Base-by-base conservation (phyloP, 1,140 invertebrate species). In the Andricus grossulariae region DNA sequence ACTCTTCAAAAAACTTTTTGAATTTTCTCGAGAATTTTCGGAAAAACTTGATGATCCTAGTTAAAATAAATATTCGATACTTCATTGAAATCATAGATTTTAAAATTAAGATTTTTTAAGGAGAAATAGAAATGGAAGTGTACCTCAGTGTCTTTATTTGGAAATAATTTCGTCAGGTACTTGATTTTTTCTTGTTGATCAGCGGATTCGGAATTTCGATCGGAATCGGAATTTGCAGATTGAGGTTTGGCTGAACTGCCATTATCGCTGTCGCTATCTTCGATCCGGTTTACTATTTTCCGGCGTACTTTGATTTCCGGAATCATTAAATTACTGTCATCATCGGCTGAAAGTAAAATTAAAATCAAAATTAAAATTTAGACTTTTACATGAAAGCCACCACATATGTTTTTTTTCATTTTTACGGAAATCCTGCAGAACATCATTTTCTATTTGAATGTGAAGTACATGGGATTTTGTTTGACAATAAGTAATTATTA, bases 221-320 rank as follows among this genome's bases (percentile, higher is more conserved):
- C 82, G 11, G 54, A 52, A 16, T 88, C 83, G 13, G 80, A 83
- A 66, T 50, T 77, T 18, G 80, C 75, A 8, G 6, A 25, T 25
- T 55, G 57, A 45, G 78, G 74, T 73, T 88, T 89, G 25, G 71
- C 51, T 21, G 86, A 73, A 80, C 77, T 84, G n/a, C 84, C 84
- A 50, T 76, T 80, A 76, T 91, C 90, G 55, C 89, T 90, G 18
- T 91, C 90, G 57, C 88, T 90, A 32, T 91, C 90, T 76, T 86
- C 89, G 66, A 91, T 91, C 6, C 90, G 83, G 77, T 91, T 89
- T 8, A 90, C 82, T 25, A 76, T 0, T 73, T 88, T 91, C 6
- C 90, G 86, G 16, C 88, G 78, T 7, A 84, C 75, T 32, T 83
- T 86, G 32, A 84, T 74, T 12, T 91, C 88, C 16, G 88, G 78